Base-by-base conservation (phyloP, 2,797 vertebrate species). In the Amniataba percoides region DNA sequence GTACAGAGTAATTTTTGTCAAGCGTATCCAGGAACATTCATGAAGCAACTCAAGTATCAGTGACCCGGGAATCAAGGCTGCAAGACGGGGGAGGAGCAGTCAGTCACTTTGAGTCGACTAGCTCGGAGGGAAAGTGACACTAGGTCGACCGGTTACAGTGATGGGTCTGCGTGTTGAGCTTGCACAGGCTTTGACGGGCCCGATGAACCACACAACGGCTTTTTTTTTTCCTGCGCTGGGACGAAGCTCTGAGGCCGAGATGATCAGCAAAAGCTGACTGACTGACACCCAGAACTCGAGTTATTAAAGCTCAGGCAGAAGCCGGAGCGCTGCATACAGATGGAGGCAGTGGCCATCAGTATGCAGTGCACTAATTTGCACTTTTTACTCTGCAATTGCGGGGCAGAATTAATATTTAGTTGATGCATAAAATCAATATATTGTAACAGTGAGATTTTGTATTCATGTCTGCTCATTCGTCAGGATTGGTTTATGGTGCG, bases 181-280 rank as follows among this genome's bases (percentile, higher is more conserved):
- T 69, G 4, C 18, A 11, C 68, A 51, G 42, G 66, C 31, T 90
- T 69, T 74, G 80, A 74, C 69, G 60, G 65, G 71, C 21, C 69
- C 56, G 80, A 76, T 60, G 70, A 83, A 71, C 71, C 63, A 63
- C 23, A 62, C 16, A 5, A 23, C 4, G 49, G 34, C 76, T 56
- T 75, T 77, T 58, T 75, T 60, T 59, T 74, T 43, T 31, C 5
- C 27, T 31, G 27, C 27, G 40, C 58, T 49, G 60, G 13, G 68
- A 53, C 7, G 10, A 63, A 74, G 60, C 36, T 2, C 66, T 74
- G 69, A 80, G 39, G 51, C 71, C 67, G 21, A 63, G 70, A 89
- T 87, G 84, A 88, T 85, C 83, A 84, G 64, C 79, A 78, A 65
- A 49, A 67, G 73, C 71, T 78, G 79, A 78, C 71, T 81, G 59